phyloP scores from a whole-genome alignment of 2,797 vertebrate species.

The Heterohyrax brucei region DNA sequence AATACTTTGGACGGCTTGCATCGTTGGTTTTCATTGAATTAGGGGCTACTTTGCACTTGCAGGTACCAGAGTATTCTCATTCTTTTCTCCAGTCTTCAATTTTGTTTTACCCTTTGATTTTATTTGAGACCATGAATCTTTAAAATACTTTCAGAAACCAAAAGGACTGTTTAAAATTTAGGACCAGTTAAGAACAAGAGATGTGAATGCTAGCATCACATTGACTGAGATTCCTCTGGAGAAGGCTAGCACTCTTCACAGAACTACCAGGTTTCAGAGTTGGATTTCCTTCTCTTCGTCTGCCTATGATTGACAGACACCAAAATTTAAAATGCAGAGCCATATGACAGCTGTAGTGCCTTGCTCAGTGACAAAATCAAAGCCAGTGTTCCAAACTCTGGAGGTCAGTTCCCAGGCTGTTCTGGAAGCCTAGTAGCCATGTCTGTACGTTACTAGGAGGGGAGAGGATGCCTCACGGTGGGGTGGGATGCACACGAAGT shows the following conservation, averaged over 20 bases:
- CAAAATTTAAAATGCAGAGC: conserved; percentile 63
- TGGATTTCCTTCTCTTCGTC: conserved; percentile 22
- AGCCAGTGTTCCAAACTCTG: conserved; percentile 62
- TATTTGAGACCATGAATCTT: neutral
- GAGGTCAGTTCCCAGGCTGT: conserved; percentile 58
- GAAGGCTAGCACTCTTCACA: conserved; percentile 1
- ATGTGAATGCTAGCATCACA: neutral
- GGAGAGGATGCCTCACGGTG: conserved; percentile 43
- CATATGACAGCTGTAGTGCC: conserved; percentile 64
- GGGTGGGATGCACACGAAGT: conserved; percentile 31
- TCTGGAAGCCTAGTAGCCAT: neutral
- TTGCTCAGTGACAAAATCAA: conserved; percentile 70
- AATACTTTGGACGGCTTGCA: neutral
- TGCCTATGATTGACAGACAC: conserved; percentile 70
- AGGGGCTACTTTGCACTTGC: neutral
- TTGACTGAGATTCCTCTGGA: neutral
- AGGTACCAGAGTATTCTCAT: neutral
- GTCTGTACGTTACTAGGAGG: conserved; percentile 33
- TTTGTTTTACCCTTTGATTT: neutral
- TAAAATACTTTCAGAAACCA: neutral
- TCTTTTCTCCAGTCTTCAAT: neutral
- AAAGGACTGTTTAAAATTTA: neutral
- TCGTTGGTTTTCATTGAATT: neutral
- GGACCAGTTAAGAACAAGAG: conserved; percentile 13
- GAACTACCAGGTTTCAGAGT: neutral